Percentiles rank a stretch among this genome's conserved stretches.
These are phyloP conservation scores for Cyclargus thomasi DNA, from an alignment of 1,140 invertebrate species.

Conservation along the genomic window DNA sequence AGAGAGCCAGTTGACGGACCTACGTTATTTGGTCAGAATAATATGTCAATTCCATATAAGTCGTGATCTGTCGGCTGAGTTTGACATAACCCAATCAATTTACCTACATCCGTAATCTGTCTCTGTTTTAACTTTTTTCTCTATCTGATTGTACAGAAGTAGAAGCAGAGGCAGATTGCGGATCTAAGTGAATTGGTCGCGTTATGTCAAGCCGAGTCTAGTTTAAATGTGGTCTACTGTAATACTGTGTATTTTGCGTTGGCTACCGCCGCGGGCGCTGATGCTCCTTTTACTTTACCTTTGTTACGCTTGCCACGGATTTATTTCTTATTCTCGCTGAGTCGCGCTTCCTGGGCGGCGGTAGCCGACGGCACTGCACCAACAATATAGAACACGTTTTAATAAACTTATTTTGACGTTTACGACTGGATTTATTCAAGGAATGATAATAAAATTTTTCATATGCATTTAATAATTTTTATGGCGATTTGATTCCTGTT, in stretches of 20 bases:
- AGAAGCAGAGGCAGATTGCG: no score
- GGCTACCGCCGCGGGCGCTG: conserved; percentile 39
- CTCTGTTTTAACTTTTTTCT: no score
- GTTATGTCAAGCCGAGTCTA: no score
- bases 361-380: conserved; percentile 42
- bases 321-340: conserved; percentile 71
- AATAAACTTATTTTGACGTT: conserved; percentile 12
- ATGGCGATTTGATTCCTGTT: no score
- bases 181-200: no score
- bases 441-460: conserved; percentile 21
- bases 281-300: conserved; percentile 66
- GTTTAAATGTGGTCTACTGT: conserved; percentile 20
- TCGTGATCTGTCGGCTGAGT: no score
- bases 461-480: not conserved
- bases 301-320: conserved; percentile 69
- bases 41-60: no score
- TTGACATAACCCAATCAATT: no score
- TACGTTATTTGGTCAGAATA: no score
- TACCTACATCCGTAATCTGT: no score
- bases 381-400: conserved; percentile 15
- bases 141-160: no score
- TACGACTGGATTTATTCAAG: conserved; percentile 19
- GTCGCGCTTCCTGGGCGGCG: conserved; percentile 69
- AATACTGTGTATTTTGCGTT: conserved; percentile 28
- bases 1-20: no score